Base-by-base conservation (phyloP, 2,888 invertebrate species). In the Cotesia congregata region DNA sequence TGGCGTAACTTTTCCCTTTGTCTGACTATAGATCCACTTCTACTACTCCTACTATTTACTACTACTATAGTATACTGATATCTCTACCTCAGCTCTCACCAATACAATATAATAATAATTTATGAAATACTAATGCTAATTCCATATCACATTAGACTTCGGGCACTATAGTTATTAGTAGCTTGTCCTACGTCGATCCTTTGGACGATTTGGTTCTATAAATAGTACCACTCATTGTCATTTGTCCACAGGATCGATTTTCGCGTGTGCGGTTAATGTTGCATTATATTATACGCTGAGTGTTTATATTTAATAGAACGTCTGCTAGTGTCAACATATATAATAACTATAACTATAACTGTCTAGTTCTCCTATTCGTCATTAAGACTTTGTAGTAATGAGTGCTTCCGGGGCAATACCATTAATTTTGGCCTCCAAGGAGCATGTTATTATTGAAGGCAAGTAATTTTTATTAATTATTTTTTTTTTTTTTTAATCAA, bases 371-470 rank as follows among this genome's bases (percentile, higher is more conserved):
- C 30, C 30, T 30, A 30, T 20, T 65, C 6, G 7, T 62, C 20
- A 30, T 65, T 59, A 67, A 68, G 72, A 72, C 40, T 40, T 20
- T 17, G 60, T 50, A 73, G 75, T 69, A 76, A 88, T 88, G 88
- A 88, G 87, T 81, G 83, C 80, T 80, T 86, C 87, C 75, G 87
- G 86, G 39, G 88, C 88, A 6, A 88, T 88, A 73, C 88, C 88
- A 15, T 83, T 88, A 80, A 84, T 88, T 74, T 82, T 88, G 80
- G 88, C 85, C 80, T 86, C 81, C 81, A 87, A 86, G 80, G 88
- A 86, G 73, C 85, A 86, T 78, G 30, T 30, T 30, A 85, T 85
- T 76, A 76, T 86, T 75, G 87, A 87, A 85, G 88, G 88, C 85
- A 87, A 87, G 87, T 87, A 75, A 41, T 17, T 70, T 7, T 68